A percentile compares a stretch with the other conserved stretches of the same genome.
Conservation (phyloP, 2,888 invertebrate species). For the Aromia moschata region DNA sequence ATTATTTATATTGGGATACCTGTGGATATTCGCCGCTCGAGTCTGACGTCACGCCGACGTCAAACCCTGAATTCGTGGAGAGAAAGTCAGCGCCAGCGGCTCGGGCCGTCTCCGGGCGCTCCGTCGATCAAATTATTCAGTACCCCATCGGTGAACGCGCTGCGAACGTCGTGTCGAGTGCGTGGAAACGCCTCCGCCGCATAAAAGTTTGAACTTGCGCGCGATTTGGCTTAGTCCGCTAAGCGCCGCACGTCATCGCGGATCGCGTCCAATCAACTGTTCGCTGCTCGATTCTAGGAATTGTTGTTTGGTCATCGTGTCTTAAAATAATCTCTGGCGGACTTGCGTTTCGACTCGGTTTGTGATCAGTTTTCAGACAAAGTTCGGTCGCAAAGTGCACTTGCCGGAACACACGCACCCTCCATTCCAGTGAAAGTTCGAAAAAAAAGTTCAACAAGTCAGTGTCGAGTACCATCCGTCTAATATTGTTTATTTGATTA, state of each 20-base stretch:
- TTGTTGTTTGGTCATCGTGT: slow-evolving; percentile 56
- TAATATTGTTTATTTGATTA: slow-evolving; percentile 16
- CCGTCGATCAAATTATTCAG: slow-evolving; percentile 24
- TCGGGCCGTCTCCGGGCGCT: slow-evolving; percentile 16
- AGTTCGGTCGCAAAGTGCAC: slow-evolving; percentile 12
- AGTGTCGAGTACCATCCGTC: neutral
- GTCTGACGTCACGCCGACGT: slow-evolving; percentile 28
- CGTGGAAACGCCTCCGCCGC: neutral
- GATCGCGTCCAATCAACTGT: slow-evolving; percentile 41
- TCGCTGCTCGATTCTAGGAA: slow-evolving; percentile 51
- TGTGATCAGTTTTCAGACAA: slow-evolving; percentile 26
- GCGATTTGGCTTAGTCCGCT: slow-evolving; percentile 29
- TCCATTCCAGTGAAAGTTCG: slow-evolving; percentile 35
- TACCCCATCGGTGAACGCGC: neutral
- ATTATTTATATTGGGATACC: slow-evolving; percentile 1
- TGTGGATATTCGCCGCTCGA: slow-evolving; percentile 12
- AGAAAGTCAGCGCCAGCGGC: slow-evolving; percentile 14
- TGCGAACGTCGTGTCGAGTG: neutral
- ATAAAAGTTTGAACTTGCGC: slow-evolving; percentile 33
- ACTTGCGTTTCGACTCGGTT: slow-evolving; percentile 38
- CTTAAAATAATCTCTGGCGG: slow-evolving; percentile 57
- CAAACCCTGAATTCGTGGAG: slow-evolving; percentile 24
- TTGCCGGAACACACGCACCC: slow-evolving; percentile 4
- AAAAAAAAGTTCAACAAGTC: slow-evolving; percentile 28
- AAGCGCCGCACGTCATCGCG: slow-evolving; percentile 32